These are phyloP conservation scores for Nipponacmea schrenckii DNA, from an alignment of 2,888 invertebrate genomes.

Conservation along the genomic window DNA sequence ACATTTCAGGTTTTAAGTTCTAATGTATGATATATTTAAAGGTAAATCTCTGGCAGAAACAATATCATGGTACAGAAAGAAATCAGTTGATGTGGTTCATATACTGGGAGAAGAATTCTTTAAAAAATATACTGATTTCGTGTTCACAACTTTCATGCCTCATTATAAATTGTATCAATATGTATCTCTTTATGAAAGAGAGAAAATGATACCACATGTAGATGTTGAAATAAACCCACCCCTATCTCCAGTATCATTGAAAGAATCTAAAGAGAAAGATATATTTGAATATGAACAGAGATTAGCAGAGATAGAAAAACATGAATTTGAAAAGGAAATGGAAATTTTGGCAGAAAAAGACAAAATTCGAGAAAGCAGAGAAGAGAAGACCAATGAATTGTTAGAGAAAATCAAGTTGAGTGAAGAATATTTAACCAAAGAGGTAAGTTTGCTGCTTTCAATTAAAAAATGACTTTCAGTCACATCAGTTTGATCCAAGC, in stretches of 20 bases:
- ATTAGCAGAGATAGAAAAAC: conserved; percentile 44
- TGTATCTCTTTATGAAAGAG: conserved; percentile 48
- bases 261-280: conserved; percentile 40
- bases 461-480: not conserved
- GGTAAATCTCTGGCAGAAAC: conserved; percentile 45
- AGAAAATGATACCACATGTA: conserved; percentile 34
- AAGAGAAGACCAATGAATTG: conserved; percentile 23
- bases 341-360: conserved; percentile 36
- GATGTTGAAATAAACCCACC: conserved; percentile 43
- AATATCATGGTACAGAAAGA: conserved; percentile 42
- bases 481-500: too few species aligned
- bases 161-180: conserved; percentile 60
- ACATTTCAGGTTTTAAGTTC: too few species aligned
- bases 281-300: conserved; percentile 58
- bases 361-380: conserved; percentile 29
- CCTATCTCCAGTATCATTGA: conserved; percentile 40
- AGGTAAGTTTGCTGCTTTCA: conserved; percentile 33
- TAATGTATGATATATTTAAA: conserved; percentile 16
- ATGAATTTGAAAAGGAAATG: conserved; percentile 37
- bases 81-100: conserved; percentile 31
- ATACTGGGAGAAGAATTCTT: conserved; percentile 48
- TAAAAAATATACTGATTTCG: conserved; percentile 53
- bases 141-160: conserved; percentile 55
- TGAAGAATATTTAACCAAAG: conserved; percentile 42
- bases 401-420: conserved; percentile 28